A percentile compares a stretch with the other conserved stretches of the same genome.
phyloP scores from a whole-genome alignment of 2,888 invertebrate genomes.

The Smittia sp. region DNA sequence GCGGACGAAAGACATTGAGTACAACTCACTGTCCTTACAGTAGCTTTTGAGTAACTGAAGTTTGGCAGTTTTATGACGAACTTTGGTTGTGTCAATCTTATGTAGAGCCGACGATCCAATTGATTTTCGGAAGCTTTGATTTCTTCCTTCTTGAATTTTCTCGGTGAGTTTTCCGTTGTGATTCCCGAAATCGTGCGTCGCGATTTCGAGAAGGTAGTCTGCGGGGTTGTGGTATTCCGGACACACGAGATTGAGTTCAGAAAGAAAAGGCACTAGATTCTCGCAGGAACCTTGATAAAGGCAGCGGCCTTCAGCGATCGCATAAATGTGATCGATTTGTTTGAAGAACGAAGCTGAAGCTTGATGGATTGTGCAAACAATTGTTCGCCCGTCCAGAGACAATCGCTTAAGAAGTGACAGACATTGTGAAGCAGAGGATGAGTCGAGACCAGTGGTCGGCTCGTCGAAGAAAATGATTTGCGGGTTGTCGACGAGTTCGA shows the following conservation, averaged over 20 bases:
- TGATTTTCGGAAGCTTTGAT: constrained; percentile 54
- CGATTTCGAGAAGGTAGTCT: constrained; percentile 76
- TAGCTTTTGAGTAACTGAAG: constrained; percentile 46
- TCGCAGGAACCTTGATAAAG: constrained; percentile 76
- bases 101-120: constrained; percentile 42
- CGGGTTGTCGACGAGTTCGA: constrained; percentile 88
- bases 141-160: constrained; percentile 60
- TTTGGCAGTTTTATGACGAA: too few species aligned
- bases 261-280: constrained; percentile 73
- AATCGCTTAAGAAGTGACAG: constrained; percentile 75
- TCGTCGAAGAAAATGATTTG: constrained; percentile 92
- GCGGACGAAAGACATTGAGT: constrained; percentile 55
- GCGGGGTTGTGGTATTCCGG: constrained; percentile 89
- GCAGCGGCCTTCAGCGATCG: constrained; percentile 75
- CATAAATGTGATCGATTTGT: constrained; percentile 86
- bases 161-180: constrained; percentile 54
- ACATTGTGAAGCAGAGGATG: constrained; percentile 79
- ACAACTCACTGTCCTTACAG: constrained; percentile 46
- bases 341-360: constrained; percentile 82
- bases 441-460: constrained; percentile 68
- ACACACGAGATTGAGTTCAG: constrained; percentile 68
- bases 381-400: constrained; percentile 78
- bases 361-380: constrained; percentile 88
- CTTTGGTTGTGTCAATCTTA: constrained; percentile 22
- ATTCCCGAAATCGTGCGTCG: constrained; percentile 67